A percentile compares a stretch with the other conserved stretches of the same genome.
phyloP scores from a whole-genome alignment of 2,888 invertebrate genomes.

The Elysia crispata region DNA sequence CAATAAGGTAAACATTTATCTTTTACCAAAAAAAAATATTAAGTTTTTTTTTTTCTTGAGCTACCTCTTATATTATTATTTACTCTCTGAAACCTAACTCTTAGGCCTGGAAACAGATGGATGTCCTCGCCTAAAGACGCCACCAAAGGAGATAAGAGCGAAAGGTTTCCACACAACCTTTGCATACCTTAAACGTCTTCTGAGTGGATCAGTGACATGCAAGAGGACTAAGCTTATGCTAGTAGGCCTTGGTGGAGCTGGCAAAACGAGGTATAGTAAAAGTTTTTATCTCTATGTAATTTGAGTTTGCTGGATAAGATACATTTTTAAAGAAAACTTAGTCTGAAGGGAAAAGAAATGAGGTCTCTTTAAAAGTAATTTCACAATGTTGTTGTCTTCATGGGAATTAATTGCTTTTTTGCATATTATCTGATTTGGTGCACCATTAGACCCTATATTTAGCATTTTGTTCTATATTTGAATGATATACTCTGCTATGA shows the following conservation, averaged over 20 bases:
- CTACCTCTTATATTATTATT: too few species aligned
- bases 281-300: too few species aligned
- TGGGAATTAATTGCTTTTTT: neutral
- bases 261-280: conserved; percentile 71
- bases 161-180: conserved; percentile 70
- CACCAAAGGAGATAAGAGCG: conserved; percentile 74
- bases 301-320: too few species aligned
- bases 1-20: too few species aligned
- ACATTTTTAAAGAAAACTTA: too few species aligned
- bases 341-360: neutral
- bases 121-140: conserved; percentile 73
- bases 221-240: conserved; percentile 75
- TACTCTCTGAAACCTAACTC: neutral
- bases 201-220: conserved; percentile 72
- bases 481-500: neutral
- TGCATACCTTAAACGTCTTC: conserved; percentile 73
- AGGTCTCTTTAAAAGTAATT: neutral
- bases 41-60: too few species aligned
- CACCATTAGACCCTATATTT: neutral
- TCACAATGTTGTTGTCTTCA: neutral
- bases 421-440: neutral
- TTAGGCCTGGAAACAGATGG: conserved; percentile 67
- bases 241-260: conserved; percentile 76
- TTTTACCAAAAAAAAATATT: too few species aligned
- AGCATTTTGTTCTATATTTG: neutral